Percentiles rank a stretch among this genome's conserved stretches.
phyloP scores from a whole-genome alignment of 2,797 vertebrate species.

The Amblyraja radiata region DNA sequence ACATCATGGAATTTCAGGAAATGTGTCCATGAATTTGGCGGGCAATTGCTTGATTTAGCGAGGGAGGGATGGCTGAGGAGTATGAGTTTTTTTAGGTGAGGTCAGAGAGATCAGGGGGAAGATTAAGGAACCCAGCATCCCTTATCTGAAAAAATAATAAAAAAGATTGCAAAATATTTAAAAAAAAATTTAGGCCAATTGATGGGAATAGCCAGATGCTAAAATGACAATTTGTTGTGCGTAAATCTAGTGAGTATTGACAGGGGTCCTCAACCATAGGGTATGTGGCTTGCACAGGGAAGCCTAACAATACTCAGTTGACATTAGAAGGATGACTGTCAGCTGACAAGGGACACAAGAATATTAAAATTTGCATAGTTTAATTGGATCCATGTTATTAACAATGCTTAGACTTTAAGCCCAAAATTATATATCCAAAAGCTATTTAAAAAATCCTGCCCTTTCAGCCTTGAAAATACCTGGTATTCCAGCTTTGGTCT shows the following conservation, averaged over 20 bases:
- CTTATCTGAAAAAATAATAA: not conserved
- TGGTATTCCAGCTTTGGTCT: not conserved
- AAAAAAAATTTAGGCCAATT: not conserved
- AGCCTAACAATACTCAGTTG: not conserved
- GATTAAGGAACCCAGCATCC: not conserved
- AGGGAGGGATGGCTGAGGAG: not conserved
- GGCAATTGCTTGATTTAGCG: not conserved
- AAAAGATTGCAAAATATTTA: not conserved
- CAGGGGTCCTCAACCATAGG: not conserved
- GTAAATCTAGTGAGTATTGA: not conserved
- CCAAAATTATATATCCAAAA: not conserved
- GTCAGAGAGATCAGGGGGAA: not conserved
- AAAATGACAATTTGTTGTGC: not conserved
- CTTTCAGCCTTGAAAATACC: not conserved
- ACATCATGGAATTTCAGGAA: not conserved
- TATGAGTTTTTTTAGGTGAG: not conserved
- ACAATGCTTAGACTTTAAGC: not conserved
- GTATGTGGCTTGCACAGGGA: not conserved
- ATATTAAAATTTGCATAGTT: not conserved
- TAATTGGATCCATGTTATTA: not conserved
- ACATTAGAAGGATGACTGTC: not conserved
- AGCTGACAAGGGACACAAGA: not conserved
- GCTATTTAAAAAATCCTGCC: not conserved
- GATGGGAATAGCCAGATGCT: not conserved
- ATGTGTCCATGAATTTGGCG: not conserved